These are phyloP conservation scores for Phaethornis superciliosus DNA, from an alignment of 2,113 vertebrate genomes.

Conservation along the genomic window DNA sequence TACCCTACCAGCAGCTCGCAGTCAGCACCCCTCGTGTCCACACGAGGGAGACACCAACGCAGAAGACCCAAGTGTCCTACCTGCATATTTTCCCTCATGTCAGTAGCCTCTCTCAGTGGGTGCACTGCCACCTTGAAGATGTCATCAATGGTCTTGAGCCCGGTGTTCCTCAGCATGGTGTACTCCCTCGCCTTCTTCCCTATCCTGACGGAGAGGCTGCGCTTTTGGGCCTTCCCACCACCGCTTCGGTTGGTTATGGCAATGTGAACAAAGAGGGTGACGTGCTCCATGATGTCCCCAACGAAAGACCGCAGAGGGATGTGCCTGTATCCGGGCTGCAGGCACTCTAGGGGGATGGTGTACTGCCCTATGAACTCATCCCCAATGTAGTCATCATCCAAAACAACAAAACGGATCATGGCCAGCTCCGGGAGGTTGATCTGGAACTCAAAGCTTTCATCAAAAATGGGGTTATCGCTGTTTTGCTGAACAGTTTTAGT, in stretches of 20 bases:
- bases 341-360: slow-evolving; percentile 91
- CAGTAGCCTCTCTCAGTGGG: slow-evolving; percentile 89
- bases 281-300: slow-evolving; percentile 90
- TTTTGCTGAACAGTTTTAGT: slow-evolving; percentile 96
- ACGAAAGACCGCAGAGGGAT: slow-evolving; percentile 89
- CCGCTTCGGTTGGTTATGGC: slow-evolving; percentile 93
- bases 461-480: slow-evolving; percentile 95
- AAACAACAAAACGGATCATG: slow-evolving; percentile 92
- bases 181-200: slow-evolving; percentile 89
- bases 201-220: slow-evolving; percentile 89
- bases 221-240: slow-evolving; percentile 92
- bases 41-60: background rate
- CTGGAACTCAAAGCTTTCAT: slow-evolving; percentile 97
- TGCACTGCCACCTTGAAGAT: slow-evolving; percentile 87
- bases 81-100: slow-evolving; percentile 94
- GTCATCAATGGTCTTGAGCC: slow-evolving; percentile 91
- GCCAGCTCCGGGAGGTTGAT: slow-evolving; percentile 95
- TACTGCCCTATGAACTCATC: slow-evolving; percentile 99
- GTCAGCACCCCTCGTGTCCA: background rate
- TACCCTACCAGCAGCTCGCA: background rate
- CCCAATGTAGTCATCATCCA: slow-evolving; percentile 98
- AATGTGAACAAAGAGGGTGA: slow-evolving; percentile 93
- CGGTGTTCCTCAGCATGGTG: slow-evolving; percentile 87
- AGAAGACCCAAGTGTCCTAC: slow-evolving; percentile 56
- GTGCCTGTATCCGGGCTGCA: slow-evolving; percentile 94